phyloP scores from a whole-genome alignment of 2,797 vertebrate genomes.

The Anableps anableps region DNA sequence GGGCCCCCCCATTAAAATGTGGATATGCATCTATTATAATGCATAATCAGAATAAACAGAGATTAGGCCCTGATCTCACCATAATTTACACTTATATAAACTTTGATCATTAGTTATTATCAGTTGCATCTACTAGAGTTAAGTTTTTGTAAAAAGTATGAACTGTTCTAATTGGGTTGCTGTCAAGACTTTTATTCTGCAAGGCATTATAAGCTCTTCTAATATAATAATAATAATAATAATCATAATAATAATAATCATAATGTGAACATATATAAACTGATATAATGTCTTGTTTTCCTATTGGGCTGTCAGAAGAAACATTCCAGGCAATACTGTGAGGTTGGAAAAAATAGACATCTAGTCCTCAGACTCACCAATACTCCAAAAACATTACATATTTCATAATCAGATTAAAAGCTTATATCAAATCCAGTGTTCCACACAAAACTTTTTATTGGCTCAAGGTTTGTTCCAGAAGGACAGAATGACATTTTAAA shows the following conservation, averaged over 20 bases:
- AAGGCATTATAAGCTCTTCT: neutral
- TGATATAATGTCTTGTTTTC: neutral
- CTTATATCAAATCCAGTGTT: neutral
- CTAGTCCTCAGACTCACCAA: neutral
- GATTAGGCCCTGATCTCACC: too few species aligned
- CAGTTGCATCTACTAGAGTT: neutral
- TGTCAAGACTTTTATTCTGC: neutral
- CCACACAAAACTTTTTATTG: neutral
- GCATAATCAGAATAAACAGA: too few species aligned
- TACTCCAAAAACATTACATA: neutral
- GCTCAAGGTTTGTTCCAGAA: neutral
- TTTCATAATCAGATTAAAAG: neutral
- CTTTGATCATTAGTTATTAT: neutral
- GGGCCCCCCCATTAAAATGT: too few species aligned
- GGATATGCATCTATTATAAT: too few species aligned
- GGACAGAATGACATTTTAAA: neutral
- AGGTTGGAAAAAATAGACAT: neutral
- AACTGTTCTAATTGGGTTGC: neutral
- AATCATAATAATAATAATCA: too few species aligned
- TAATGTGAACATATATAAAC: neutral
- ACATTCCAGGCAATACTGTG: neutral
- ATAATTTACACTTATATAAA: neutral
- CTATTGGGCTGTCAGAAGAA: constrained; percentile 2
- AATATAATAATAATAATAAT: too few species aligned
- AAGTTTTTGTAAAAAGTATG: neutral